Evolutionary conservation across 2,113 vertebrate genomes (phyloP), one percentile per base, ranked within the genome.

Genomic region (Cephalopterus ornatus): DNA sequence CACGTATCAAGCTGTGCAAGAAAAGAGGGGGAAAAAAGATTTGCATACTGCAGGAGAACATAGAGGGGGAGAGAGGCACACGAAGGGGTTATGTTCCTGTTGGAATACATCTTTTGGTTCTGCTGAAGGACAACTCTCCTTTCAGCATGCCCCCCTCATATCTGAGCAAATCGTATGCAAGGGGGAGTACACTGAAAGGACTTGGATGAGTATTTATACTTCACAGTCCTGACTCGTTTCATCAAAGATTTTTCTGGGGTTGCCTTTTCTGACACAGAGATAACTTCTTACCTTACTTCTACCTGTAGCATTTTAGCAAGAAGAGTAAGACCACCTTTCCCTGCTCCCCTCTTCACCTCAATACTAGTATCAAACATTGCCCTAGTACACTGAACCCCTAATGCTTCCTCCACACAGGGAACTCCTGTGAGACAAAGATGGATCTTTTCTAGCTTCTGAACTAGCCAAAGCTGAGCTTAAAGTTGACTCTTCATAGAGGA

Each of bases 1-100:
- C 97, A 95, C 44, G 39, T 86, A 96, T 97, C 98, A 97, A 97
- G 97, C 97, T 98, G 97, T 93, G 97, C 82, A 68, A 94, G 88
- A 94, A 87, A 89, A 92, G 88, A 84, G 30, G 13, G 0, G 1
- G 9, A 59, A 93, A 86, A 55, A 68, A 47, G 14, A 97, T 98
- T 96, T 98, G 94, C 97, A 97, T 97, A 92, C 18, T 91, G 93
- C 58, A 95, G 72, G 27, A 72, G 35, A 71, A 93, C 52, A 63
- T 28, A 47, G 42, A 85, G 37, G 37, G 52, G 42, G 55, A 76
- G 37, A 58, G 49, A 92, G 27, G 41, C 42, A 74, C 85, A 92
- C 65, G 77, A 80, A 96, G 70, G 44, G 35, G 85, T 59, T 50
- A 37, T 42, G 20, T 27, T 75, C 67, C 67, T 78, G 20, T 24